These are phyloP conservation scores for Microcebus jonahi DNA, from an alignment of 2,113 vertebrate genomes.

Conservation along the genomic window DNA sequence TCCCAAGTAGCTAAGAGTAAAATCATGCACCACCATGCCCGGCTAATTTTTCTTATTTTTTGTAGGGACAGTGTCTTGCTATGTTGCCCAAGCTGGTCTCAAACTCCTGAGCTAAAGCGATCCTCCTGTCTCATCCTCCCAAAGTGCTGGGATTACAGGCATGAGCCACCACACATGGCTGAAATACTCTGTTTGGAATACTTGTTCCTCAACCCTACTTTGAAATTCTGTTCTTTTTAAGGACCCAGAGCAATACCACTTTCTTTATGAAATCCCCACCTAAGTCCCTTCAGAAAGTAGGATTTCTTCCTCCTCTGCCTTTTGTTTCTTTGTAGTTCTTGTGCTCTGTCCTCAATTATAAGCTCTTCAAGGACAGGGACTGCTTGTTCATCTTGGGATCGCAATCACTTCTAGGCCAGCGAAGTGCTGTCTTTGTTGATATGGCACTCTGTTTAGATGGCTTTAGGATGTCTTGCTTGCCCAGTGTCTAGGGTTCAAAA, in stretches of 20 bases:
- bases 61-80: too few relatives aligned
- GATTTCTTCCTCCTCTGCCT: neutral
- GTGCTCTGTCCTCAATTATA: neutral
- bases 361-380: neutral
- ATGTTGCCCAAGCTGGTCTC: too few relatives aligned
- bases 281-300: neutral
- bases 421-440: neutral
- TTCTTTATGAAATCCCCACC: neutral
- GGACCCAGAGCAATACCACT: neutral
- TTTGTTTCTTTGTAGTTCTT: neutral
- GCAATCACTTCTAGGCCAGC: neutral
- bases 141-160: too few relatives aligned
- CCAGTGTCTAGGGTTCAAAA: neutral
- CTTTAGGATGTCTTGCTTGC: neutral
- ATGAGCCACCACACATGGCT: too few relatives aligned
- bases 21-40: too few relatives aligned
- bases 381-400: rapidly evolving
- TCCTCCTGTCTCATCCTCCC: too few relatives aligned
- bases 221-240: neutral
- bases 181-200: neutral
- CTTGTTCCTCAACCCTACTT: neutral
- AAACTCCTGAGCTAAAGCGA: too few relatives aligned
- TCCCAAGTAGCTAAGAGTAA: too few relatives aligned
- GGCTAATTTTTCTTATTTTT: too few relatives aligned
- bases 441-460: neutral